Evolutionary conservation across 2,888 invertebrate genomes (phyloP).

Genomic region (Drosophila falleni): DNA sequence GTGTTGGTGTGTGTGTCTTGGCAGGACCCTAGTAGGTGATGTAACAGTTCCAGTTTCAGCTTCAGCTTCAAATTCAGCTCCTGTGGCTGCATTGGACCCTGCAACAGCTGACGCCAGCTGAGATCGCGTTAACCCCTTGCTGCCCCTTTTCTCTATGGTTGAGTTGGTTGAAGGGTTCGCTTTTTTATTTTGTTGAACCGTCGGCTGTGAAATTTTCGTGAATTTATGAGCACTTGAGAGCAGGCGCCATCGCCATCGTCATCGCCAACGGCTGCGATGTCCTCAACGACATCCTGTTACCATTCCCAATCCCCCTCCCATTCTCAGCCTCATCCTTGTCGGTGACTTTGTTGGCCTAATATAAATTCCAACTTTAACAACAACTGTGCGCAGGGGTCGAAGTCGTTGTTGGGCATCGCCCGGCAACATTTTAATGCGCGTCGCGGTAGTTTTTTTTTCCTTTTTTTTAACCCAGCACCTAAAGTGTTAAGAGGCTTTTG

Average conservation of each 20-base stretch:
- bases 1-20: constrained; percentile 10
- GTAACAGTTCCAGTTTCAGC: neutral
- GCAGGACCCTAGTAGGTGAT: constrained; percentile 1
- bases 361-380: constrained; percentile 75
- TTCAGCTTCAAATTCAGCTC: constrained; percentile 1
- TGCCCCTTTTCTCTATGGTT: constrained; percentile 4
- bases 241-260: constrained; percentile 74
- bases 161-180: constrained; percentile 51
- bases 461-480: neutral
- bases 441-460: constrained; percentile 48
- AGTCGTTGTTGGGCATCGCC: constrained; percentile 29
- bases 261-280: constrained; percentile 49
- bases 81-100: constrained; percentile 10
- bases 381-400: constrained; percentile 29
- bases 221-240: constrained; percentile 83
- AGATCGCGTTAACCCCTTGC: neutral
- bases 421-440: constrained; percentile 75
- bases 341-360: constrained; percentile 77
- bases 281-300: constrained; percentile 42
- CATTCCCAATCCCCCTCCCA: constrained; percentile 5
- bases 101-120: constrained; percentile 72
- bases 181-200: constrained; percentile 70
- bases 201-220: constrained; percentile 80
- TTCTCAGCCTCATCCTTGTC: constrained; percentile 7
- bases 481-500: neutral